Base-by-base conservation (phyloP, 1,140 invertebrate species). In the Phortica variegata region DNA sequence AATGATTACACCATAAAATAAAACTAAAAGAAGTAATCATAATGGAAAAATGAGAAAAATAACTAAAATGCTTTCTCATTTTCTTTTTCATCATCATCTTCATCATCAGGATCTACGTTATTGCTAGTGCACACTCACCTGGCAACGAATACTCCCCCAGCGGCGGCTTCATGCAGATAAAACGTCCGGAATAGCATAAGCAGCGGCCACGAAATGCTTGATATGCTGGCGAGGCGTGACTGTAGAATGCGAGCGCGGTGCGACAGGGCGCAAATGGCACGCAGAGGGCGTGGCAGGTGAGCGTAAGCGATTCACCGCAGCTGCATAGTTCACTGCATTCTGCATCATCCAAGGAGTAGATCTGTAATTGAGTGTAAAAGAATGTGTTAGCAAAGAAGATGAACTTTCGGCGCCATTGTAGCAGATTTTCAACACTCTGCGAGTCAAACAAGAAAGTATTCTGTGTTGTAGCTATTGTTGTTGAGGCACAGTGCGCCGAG, bases 151-250 rank as follows among this genome's bases (percentile, higher is more conserved):
- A 79, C 73, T 83, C 79, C 87, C 88, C 87, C 56, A 87, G 86
- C 52, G 85, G 84, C 45, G 91, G 91, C 61, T 90, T 84, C 86
- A 91, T 92, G 77, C 90, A 93, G 76, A 93, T 91, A 77, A 94
- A 93, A 50, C 85, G 83, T 20, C 90, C 90, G 23, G 89, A 91
- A 77, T 93, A 93, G 77, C 91, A 94, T 49, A 93, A 83, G 76
- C 91, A 94, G 41, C 89, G 84, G 10, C 91, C 91, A 9, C 91
- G 80, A 71, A 88, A 90, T 16, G 91, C 90, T 75, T 92, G 89
- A 78, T 92, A 93, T 47, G 89, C 87, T 5, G 91, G 90, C 3
- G 89, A 88, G 15, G 87, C 87, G 78, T 93, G 91, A 72, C 89
- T 90, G 79, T 93, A 94, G 74, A 89, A 90, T 21, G 90, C 90